These are phyloP conservation scores for Enoplolaimus lenunculus DNA, from an alignment of 2,888 invertebrate species.

Conservation along the genomic window DNA sequence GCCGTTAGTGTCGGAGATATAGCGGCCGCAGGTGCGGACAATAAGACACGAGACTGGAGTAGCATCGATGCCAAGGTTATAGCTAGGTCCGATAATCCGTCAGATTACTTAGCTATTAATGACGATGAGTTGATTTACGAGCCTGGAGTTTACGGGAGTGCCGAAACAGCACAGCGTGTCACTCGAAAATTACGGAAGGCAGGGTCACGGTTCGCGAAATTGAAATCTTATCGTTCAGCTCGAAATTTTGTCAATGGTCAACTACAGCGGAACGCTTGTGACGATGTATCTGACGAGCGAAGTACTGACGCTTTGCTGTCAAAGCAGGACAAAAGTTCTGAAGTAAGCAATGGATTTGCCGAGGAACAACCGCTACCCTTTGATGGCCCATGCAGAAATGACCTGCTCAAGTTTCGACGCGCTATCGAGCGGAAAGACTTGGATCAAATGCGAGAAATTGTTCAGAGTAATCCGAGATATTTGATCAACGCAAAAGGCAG, in stretches of 20 bases:
- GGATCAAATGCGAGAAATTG: conserved; percentile 22
- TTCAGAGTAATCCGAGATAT: conserved; percentile 27
- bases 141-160: background rate
- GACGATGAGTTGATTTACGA: too few species aligned
- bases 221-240: background rate
- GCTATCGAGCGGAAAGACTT: conserved; percentile 25
- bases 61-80: background rate
- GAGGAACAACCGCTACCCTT: conserved; percentile 18
- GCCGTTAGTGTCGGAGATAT: conserved; percentile 1
- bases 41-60: background rate
- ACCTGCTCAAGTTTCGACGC: background rate
- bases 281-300: background rate
- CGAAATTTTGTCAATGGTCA: conserved; percentile 2
- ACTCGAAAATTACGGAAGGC: background rate
- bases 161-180: background rate
- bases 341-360: background rate
- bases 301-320: background rate
- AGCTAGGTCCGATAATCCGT: too few species aligned
- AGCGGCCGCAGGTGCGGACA: background rate
- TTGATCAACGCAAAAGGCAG: conserved; percentile 25
- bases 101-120: too few species aligned
- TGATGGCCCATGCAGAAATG: background rate
- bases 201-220: conserved; percentile 15
- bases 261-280: too few species aligned
- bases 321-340: background rate